A percentile compares a stretch with the other conserved stretches of the same genome.
Evolutionary conservation across 2,113 vertebrate genomes (phyloP).

Genomic region (Saguinus imperator): DNA sequence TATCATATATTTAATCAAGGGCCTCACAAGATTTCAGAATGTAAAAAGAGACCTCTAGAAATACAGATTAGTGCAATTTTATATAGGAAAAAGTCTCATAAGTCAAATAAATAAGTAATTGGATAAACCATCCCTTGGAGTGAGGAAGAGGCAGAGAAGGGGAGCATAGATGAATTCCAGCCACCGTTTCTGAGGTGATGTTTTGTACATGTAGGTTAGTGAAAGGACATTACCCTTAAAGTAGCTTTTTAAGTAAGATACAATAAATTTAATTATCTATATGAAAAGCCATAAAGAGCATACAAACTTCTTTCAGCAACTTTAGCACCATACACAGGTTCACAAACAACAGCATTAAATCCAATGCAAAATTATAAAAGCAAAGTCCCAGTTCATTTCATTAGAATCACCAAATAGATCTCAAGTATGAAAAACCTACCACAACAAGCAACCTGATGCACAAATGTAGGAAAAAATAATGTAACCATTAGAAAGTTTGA

Average conservation of each 20-base stretch:
- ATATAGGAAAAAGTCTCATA: not conserved
- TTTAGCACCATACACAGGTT: not conserved
- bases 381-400: not conserved
- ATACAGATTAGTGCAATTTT: not conserved
- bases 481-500: not conserved
- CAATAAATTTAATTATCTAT: not conserved
- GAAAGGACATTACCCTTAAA: not conserved
- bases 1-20: not conserved
- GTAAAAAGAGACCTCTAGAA: not conserved
- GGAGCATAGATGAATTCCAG: not conserved
- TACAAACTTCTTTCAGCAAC: not conserved
- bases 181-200: not conserved
- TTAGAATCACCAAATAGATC: not conserved
- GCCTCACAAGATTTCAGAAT: not conserved
- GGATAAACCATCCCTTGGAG: not conserved
- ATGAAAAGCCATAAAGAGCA: not conserved
- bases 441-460: not conserved
- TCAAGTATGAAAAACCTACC: not conserved
- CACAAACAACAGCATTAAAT: not conserved
- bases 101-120: slow-evolving; percentile 18
- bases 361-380: not conserved
- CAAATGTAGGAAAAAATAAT: not conserved
- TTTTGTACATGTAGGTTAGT: not conserved
- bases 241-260: not conserved
- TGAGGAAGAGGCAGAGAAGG: not conserved